phyloP scores from a whole-genome alignment of 2,113 vertebrate genomes.

The Casuarius casuarius region DNA sequence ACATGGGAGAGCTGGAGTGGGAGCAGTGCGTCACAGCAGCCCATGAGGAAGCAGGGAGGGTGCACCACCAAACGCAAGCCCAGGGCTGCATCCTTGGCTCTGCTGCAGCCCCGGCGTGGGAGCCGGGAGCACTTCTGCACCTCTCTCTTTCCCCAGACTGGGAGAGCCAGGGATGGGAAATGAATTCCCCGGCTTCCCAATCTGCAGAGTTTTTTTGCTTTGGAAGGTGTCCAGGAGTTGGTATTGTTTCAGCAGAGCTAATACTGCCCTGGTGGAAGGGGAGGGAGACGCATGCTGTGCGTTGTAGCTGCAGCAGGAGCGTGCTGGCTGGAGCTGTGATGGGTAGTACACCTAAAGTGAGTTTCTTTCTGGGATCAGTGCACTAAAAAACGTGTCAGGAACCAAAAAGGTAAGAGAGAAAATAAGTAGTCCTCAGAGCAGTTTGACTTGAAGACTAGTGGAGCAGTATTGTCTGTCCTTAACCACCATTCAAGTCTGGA shows the following conservation, averaged over 20 bases:
- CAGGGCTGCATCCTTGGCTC: neutral
- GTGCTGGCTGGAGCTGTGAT: neutral
- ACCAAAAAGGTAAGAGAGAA: neutral
- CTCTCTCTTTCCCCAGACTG: neutral
- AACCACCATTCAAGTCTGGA: neutral
- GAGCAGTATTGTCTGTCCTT: neutral
- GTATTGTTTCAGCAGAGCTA: neutral
- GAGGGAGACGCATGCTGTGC: fast-evolving
- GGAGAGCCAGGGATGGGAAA: neutral
- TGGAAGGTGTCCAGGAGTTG: neutral
- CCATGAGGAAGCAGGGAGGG: neutral
- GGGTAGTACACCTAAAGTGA: neutral
- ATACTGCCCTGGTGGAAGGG: neutral
- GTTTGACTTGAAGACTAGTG: neutral
- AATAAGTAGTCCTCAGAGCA: neutral
- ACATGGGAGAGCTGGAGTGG: neutral
- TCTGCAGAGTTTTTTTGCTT: neutral
- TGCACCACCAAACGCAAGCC: neutral
- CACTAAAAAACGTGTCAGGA: neutral
- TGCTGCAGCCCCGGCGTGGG: fast-evolving
- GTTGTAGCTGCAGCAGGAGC: neutral
- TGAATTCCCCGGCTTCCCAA: neutral
- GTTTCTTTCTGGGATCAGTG: neutral
- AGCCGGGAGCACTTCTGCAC: neutral
- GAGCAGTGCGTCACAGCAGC: neutral